A percentile compares a stretch with the other conserved stretches of the same genome.
Evolutionary conservation across 2,888 invertebrate genomes (phyloP).

Genomic region (Diarsia brunnea): DNA sequence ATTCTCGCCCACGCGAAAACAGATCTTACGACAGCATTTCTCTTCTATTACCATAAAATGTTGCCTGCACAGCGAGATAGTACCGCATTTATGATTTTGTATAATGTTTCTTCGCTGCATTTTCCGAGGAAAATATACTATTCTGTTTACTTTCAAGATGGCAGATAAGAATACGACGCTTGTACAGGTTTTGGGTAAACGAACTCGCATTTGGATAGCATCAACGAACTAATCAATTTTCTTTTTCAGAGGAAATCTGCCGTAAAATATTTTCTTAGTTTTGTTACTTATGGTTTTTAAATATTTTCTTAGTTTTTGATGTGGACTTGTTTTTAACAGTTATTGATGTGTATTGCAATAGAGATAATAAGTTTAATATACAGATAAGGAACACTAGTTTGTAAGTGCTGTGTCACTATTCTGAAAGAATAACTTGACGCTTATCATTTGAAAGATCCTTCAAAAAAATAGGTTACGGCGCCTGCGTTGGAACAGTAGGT

Average conservation of each 20-base stretch:
- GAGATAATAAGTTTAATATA: too few relatives aligned
- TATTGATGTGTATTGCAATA: not conserved
- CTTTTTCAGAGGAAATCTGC: not conserved
- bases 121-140: conserved; percentile 42
- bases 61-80: conserved; percentile 27
- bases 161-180: conserved; percentile 6
- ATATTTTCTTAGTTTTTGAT: not conserved
- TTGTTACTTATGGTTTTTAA: not conserved
- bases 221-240: conserved; percentile 9
- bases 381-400: too few relatives aligned
- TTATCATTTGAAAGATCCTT: conserved; percentile 1
- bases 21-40: conserved; percentile 11
- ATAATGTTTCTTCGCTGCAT: conserved; percentile 42
- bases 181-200: conserved; percentile 2
- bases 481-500: conserved; percentile 8
- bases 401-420: not conserved
- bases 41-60: conserved; percentile 16
- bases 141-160: conserved; percentile 29
- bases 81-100: conserved; percentile 35
- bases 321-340: not conserved
- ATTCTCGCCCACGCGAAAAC: conserved; percentile 25
- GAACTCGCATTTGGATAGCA: not conserved
- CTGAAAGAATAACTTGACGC: not conserved
- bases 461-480: conserved; percentile 20
- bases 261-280: not conserved